Base-by-base conservation (phyloP, 2,888 invertebrate genomes). In the Tachina grossa region DNA sequence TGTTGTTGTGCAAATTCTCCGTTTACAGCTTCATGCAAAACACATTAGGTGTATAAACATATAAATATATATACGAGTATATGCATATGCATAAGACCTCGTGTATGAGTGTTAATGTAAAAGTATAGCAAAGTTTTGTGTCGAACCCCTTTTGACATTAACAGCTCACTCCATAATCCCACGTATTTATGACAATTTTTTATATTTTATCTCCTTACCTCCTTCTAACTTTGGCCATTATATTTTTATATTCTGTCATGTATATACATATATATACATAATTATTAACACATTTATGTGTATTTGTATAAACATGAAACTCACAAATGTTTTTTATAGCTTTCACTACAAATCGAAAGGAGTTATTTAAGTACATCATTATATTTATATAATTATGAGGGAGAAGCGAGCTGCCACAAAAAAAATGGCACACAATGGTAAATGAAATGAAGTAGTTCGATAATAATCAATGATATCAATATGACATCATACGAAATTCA, bases 131-230 rank as follows among this genome's bases (percentile, higher is more conserved):
- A 69, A 75, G 49, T 68, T 57, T 79, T 49, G 19, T 59, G 51
- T 69, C 45, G 79, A 84, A 84, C 69, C 63, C 69, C 63, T 76
- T 83, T 80, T 65, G 51, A 76, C 75, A 51, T 80, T 71, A 59
- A 76, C 79, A 71, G 63, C 79, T 78, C 45, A 74, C 76, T 79
- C 45, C 65, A 75, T 84, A 84, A 80, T 84, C 79, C 31, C 4
- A 4, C 69, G 65, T 80, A 71, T 84, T 84, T 84, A 79, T 65
- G 57, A 76, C 16, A 76, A 16, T 72, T 65, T 65, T 49, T 57
- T 4, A n/a, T 22, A n/a, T 55, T 71, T 72, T 72, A 57, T 49
- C 9, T 65, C 65, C 16, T 19, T 72, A 57, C 57, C 9, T 65
- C 65, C 16, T 19, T n/a, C 19, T 79, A 63, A 75, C 79, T 55